These are phyloP conservation scores for Scolopax rusticola DNA, from an alignment of 2,797 vertebrate genomes.

Conservation along the genomic window DNA sequence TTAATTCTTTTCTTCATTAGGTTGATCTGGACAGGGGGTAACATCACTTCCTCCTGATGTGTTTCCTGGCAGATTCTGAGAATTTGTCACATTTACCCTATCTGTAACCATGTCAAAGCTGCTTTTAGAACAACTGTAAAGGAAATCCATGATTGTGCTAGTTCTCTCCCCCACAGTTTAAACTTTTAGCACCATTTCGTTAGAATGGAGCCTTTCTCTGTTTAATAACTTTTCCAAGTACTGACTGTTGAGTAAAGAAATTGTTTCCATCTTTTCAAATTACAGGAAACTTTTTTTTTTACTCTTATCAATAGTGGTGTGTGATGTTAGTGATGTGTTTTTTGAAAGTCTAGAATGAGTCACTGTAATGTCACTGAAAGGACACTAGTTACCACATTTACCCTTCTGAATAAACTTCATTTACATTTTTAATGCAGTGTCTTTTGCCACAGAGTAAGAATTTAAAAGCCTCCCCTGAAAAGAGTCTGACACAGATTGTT, in stretches of 20 bases:
- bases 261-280: slow-evolving; percentile 78
- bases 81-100: slow-evolving; percentile 40
- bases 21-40: neutral
- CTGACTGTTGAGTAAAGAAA: slow-evolving; percentile 66
- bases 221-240: slow-evolving; percentile 68
- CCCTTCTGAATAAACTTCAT: slow-evolving; percentile 76
- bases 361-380: slow-evolving; percentile 81
- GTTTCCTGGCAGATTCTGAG: slow-evolving; percentile 65
- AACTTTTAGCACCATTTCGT: slow-evolving; percentile 32
- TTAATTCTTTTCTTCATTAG: neutral
- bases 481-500: slow-evolving; percentile 1
- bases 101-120: slow-evolving; percentile 33
- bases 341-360: slow-evolving; percentile 83
- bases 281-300: slow-evolving; percentile 83
- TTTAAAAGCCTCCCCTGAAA: slow-evolving; percentile 31
- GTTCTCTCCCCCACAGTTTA: slow-evolving; percentile 34
- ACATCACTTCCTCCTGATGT: slow-evolving; percentile 37
- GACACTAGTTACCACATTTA: slow-evolving; percentile 81
- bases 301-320: slow-evolving; percentile 70
- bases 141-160: slow-evolving; percentile 70
- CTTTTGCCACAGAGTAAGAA: slow-evolving; percentile 47
- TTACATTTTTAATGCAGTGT: slow-evolving; percentile 63
- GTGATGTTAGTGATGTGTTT: slow-evolving; percentile 78
- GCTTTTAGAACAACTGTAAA: slow-evolving; percentile 47
- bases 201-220: slow-evolving; percentile 65